Evolutionary conservation across 2,113 vertebrate species (phyloP).

Genomic region (Motacilla tschutschensis): DNA sequence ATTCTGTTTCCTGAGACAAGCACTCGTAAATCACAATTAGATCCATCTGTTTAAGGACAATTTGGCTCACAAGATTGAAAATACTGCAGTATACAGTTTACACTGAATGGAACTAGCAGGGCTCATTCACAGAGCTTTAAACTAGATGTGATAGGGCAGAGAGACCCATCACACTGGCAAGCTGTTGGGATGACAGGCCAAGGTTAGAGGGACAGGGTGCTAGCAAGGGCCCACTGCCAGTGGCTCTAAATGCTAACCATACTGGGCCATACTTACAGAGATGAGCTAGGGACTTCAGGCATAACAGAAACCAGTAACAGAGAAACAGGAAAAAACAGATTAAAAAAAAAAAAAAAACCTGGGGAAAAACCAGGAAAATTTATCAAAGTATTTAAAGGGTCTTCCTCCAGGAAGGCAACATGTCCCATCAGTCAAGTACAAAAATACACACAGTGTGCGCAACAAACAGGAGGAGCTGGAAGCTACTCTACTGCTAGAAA

Average conservation of each 20-base stretch:
- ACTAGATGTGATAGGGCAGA: background rate
- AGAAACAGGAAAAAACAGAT: background rate
- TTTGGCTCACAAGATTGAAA: background rate
- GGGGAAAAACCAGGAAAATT: accelerated
- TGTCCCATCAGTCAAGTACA: background rate
- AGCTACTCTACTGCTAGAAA: background rate
- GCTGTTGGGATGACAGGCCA: background rate
- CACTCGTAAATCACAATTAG: background rate
- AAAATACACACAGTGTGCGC: background rate
- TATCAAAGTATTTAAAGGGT: background rate
- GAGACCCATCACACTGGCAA: background rate
- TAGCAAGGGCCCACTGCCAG: background rate
- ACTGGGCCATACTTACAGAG: background rate
- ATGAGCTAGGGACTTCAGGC: background rate
- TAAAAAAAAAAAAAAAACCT: too few species aligned
- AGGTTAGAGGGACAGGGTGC: background rate
- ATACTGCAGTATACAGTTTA: background rate
- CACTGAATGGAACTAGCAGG: background rate
- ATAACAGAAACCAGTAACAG: background rate
- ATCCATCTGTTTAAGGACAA: background rate
- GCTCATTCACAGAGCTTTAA: background rate
- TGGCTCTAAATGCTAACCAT: background rate
- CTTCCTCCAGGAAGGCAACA: background rate
- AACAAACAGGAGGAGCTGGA: background rate
- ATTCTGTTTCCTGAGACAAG: background rate